Percentiles rank a stretch among this genome's conserved stretches.
These are phyloP conservation scores for Climacteris rufus DNA, from an alignment of 2,113 vertebrate species.

Conservation along the genomic window DNA sequence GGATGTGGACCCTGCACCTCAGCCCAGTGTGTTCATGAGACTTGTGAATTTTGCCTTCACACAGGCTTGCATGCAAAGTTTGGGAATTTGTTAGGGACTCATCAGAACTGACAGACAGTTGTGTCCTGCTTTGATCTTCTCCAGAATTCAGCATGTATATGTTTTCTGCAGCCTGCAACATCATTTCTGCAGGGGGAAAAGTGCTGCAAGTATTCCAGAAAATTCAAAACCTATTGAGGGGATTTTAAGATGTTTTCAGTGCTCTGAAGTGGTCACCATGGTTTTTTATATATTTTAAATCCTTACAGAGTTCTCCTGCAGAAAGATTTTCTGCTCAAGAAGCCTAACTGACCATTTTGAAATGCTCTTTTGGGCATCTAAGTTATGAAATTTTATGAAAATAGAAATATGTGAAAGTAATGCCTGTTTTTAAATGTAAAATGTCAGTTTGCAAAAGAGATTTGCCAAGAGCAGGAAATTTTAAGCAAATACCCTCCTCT, in stretches of 20 bases:
- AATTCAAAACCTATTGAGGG: background rate
- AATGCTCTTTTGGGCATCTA: background rate
- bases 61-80: background rate
- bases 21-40: background rate
- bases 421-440: background rate
- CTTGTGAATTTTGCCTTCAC: background rate
- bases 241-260: background rate
- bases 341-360: background rate
- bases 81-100: background rate
- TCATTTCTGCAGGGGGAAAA: background rate
- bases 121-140: background rate
- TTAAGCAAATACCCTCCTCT: background rate
- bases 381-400: background rate
- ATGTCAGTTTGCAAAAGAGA: background rate
- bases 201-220: background rate
- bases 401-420: background rate
- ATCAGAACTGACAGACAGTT: background rate
- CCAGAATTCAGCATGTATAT: background rate
- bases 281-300: background rate
- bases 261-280: background rate
- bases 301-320: background rate
- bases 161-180: background rate
- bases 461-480: background rate
- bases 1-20: background rate
- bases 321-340: background rate